Percentiles rank a stretch among this genome's conserved stretches.
Evolutionary conservation across 1,140 invertebrate species (phyloP).

Genomic region (Eupeodes corollae): DNA sequence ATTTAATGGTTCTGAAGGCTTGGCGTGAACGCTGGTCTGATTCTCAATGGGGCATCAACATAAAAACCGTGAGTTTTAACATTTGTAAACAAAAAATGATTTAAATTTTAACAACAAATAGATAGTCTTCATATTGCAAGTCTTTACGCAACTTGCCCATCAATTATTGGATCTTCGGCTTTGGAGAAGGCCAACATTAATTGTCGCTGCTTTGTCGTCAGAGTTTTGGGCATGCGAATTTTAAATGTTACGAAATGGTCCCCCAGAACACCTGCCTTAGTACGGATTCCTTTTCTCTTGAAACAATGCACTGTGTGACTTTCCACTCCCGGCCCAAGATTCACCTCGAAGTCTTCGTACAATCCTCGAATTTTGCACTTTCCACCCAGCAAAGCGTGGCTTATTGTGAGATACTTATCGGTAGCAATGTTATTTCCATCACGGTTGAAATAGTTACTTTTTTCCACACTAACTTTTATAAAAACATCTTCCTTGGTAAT

Average conservation of each 20-base stretch:
- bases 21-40: conserved; percentile 92
- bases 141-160: conserved; percentile 5
- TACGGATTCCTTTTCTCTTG: conserved; percentile 21
- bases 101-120: background rate
- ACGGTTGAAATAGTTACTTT: conserved; percentile 25
- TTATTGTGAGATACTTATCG: conserved; percentile 22
- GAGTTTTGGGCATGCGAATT: conserved; percentile 21
- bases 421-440: conserved; percentile 23
- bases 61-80: conserved; percentile 60
- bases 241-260: conserved; percentile 26
- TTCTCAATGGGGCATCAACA: conserved; percentile 89
- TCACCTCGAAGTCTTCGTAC: conserved; percentile 22
- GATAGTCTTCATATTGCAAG: background rate
- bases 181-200: conserved; percentile 25
- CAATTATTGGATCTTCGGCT: conserved; percentile 23
- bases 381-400: conserved; percentile 26
- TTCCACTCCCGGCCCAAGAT: conserved; percentile 24
- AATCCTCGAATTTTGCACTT: conserved; percentile 22
- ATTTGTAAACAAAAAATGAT: background rate
- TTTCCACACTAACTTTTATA: conserved; percentile 18
- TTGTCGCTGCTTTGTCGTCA: conserved; percentile 29
- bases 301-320: conserved; percentile 21
- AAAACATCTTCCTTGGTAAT: conserved; percentile 19
- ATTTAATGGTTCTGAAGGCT: conserved; percentile 71
- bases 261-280: conserved; percentile 11